Conservation (phyloP, 2,888 invertebrate species). For the Thyatira batis region DNA sequence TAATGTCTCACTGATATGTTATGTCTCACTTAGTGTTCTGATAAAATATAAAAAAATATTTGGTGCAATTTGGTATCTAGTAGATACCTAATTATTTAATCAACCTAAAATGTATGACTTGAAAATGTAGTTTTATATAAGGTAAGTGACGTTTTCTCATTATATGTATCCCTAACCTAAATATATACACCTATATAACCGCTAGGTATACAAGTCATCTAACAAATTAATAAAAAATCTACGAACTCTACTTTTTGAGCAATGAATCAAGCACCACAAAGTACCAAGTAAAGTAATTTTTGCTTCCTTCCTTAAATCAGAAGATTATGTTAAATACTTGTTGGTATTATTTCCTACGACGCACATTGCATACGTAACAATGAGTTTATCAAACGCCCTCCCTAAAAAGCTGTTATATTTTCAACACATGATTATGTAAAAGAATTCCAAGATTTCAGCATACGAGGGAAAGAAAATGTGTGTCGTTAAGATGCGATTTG, state of each 20-base stretch:
- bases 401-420: slow-evolving; percentile 78
- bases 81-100: no score
- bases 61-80: no score
- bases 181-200: no score
- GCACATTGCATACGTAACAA: slow-evolving; percentile 58
- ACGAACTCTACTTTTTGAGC: background rate
- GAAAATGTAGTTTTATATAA: no score
- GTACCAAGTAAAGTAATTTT: slow-evolving; percentile 43
- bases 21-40: slow-evolving; percentile 16
- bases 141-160: no score
- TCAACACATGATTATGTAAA: slow-evolving; percentile 81
- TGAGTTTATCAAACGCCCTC: slow-evolving; percentile 63
- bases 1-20: slow-evolving; percentile 57
- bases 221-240: no score
- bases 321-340: slow-evolving; percentile 75
- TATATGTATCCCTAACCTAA: no score
- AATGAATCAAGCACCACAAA: slow-evolving; percentile 23
- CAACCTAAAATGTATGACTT: no score
- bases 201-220: no score
- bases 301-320: slow-evolving; percentile 47
- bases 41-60: no score
- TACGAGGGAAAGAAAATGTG: slow-evolving; percentile 66
- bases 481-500: slow-evolving; percentile 78
- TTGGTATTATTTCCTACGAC: slow-evolving; percentile 62
- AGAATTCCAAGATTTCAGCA: slow-evolving; percentile 70